Conservation (phyloP, 2,888 invertebrate genomes). For the Atherix ibis region DNA sequence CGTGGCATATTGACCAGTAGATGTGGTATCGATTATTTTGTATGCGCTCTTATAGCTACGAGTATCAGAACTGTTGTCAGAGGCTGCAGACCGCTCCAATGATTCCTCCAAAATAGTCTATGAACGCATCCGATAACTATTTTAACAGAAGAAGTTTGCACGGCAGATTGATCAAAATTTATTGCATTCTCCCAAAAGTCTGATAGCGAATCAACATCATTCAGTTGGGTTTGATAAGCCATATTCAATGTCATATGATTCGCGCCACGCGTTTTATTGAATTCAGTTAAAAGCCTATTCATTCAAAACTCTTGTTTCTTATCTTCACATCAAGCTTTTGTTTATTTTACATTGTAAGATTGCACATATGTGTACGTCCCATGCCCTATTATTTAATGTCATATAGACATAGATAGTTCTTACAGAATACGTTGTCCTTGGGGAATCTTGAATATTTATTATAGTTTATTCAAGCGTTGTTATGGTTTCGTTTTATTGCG, state of each 20-base stretch:
- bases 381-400: slow-evolving; percentile 19
- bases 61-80: slow-evolving; percentile 3
- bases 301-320: slow-evolving; percentile 19
- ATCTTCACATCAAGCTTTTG: slow-evolving; percentile 17
- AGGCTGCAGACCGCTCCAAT: neutral
- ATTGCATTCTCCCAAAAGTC: slow-evolving; percentile 26
- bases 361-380: slow-evolving; percentile 26
- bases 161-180: slow-evolving; percentile 13
- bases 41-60: slow-evolving; percentile 7
- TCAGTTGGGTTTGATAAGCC: slow-evolving; percentile 23
- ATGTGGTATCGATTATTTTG: slow-evolving; percentile 14
- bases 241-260: slow-evolving; percentile 10
- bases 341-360: slow-evolving; percentile 27
- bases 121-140: slow-evolving; percentile 26
- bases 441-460: no score
- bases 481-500: neutral
- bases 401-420: slow-evolving; percentile 6
- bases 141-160: slow-evolving; percentile 25
- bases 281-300: slow-evolving; percentile 19
- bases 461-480: no score
- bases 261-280: no score
- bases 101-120: slow-evolving; percentile 28
- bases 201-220: slow-evolving; percentile 28
- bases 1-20: slow-evolving; percentile 23
- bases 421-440: neutral